A percentile compares a stretch with the other conserved stretches of the same genome.
Evolutionary conservation across 64 coral and sea anemone genomes (phyloP).

Genomic region (Porites lutea): DNA sequence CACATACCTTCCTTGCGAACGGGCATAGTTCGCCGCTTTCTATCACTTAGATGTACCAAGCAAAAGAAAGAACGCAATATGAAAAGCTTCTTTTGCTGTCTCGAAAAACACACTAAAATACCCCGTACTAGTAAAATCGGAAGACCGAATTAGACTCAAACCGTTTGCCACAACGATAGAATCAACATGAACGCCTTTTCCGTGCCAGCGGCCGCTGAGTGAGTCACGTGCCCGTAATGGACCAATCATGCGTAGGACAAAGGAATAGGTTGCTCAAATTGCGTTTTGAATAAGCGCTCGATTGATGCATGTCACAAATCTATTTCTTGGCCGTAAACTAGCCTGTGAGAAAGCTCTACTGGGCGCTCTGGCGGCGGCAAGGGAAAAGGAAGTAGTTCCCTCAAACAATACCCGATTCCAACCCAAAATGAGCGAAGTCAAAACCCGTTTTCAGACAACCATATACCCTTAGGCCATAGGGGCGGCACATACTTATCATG

Average conservation of each 20-base stretch:
- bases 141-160: background rate
- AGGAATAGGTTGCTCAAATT: background rate
- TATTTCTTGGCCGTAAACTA: too few relatives aligned
- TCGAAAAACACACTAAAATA: background rate
- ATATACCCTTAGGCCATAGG: too few relatives aligned
- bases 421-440: too few relatives aligned
- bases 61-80: background rate
- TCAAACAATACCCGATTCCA: too few relatives aligned
- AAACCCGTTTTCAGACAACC: too few relatives aligned
- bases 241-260: slow-evolving; percentile 24
- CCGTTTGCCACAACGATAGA: background rate
- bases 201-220: slow-evolving; percentile 52
- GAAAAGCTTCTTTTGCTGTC: background rate
- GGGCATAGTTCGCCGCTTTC: slow-evolving; percentile 25
- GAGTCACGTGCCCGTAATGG: slow-evolving; percentile 45
- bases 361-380: too few relatives aligned
- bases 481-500: too few relatives aligned
- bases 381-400: too few relatives aligned
- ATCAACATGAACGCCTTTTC: slow-evolving; percentile 71
- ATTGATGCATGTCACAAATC: too few relatives aligned
- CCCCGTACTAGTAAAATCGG: background rate
- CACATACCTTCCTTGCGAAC: slow-evolving; percentile 63
- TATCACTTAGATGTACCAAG: background rate
- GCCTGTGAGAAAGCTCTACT: too few relatives aligned
- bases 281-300: background rate